Evolutionary conservation across 2,888 invertebrate species (phyloP), one percentile per base, ranked within the genome.

Genomic region (Dione juno): DNA sequence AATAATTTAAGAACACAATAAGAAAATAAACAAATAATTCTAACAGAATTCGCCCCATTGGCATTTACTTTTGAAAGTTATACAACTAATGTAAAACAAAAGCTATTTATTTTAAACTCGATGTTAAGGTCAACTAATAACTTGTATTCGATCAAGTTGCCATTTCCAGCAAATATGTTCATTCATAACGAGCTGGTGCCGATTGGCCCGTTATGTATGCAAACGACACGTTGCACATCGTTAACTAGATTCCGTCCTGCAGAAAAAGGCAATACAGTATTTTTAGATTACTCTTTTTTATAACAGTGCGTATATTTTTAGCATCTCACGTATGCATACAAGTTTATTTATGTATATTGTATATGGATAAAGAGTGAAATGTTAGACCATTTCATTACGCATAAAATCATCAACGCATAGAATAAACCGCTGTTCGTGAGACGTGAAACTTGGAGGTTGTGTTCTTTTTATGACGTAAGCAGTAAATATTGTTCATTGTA

Each of bases 171-270:
- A 63, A 63, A 63, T 40, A 68, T 53, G 43, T 63, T 68, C 68
- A 68, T 68, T 68, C 68, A 68, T 63, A 68, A 63, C 68, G 43
- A 54, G 53, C 37, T 63, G 54, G 63, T 63, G 61, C 45, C 43
- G 61, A 63, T 68, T 63, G 61, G 61, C 41, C 68, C 52, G 68
- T 68, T 68, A 68, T 59, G 61, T 68, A 68, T 68, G 68, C 63
- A 68, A 68, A 68, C 67, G 59, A 67, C 45, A 63, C 41, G 52
- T 54, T 37, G n/a, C 45, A 63, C 52, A 41, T 63, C 21, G n/a
- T 45, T 61, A 68, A 68, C 54, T 53, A 63, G 54, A 69, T 69
- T 43, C 50, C 53, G 28, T 28, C 50, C 48, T 37, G 40, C 40
- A 69, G 68, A 64, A 69, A 63, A 69, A 57, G 54, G 37, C 35